Evolutionary conservation across 2,797 vertebrate species (phyloP).

Genomic region (Myotis myotis): DNA sequence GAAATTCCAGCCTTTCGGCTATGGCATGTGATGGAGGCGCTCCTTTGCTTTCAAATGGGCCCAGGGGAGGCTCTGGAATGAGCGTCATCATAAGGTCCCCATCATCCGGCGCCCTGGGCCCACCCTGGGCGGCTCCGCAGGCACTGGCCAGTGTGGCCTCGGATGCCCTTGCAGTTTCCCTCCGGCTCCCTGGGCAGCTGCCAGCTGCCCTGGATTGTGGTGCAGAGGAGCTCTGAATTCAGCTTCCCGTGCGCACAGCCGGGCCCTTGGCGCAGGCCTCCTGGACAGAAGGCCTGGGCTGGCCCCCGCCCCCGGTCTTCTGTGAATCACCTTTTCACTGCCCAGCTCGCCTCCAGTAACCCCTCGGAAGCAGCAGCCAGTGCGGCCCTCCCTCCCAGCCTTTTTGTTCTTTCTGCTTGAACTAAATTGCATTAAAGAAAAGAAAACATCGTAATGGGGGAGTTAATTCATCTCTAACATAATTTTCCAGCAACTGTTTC

Average conservation of each 20-base stretch:
- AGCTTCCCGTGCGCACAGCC: slow-evolving; percentile 67
- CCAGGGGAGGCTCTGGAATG: not conserved
- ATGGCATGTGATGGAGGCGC: not conserved
- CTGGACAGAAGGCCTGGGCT: slow-evolving; percentile 7
- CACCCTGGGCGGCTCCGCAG: not conserved
- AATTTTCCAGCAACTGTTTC: slow-evolving; percentile 70
- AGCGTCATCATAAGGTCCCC: no score
- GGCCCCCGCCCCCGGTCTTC: slow-evolving; percentile 6
- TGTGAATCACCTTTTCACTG: not conserved
- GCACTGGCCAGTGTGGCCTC: slow-evolving; percentile 3
- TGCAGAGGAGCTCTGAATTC: slow-evolving; percentile 59
- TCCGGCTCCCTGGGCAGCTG: slow-evolving; percentile 26
- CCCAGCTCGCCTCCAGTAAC: slow-evolving; percentile 44
- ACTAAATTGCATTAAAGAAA: slow-evolving; percentile 74
- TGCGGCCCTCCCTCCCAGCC: not conserved
- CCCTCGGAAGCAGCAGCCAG: not conserved
- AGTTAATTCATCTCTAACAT: slow-evolving; percentile 64
- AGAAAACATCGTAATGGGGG: slow-evolving; percentile 65
- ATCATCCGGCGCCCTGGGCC: not conserved
- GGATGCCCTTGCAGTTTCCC: slow-evolving; percentile 15
- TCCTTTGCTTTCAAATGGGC: slow-evolving; percentile 31
- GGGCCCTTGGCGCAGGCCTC: not conserved
- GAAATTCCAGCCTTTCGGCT: not conserved
- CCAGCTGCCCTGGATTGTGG: slow-evolving; percentile 66
- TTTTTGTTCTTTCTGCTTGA: slow-evolving; percentile 41